These are phyloP conservation scores for Lasioglossum morio DNA, from an alignment of 2,888 invertebrate species.

Conservation along the genomic window DNA sequence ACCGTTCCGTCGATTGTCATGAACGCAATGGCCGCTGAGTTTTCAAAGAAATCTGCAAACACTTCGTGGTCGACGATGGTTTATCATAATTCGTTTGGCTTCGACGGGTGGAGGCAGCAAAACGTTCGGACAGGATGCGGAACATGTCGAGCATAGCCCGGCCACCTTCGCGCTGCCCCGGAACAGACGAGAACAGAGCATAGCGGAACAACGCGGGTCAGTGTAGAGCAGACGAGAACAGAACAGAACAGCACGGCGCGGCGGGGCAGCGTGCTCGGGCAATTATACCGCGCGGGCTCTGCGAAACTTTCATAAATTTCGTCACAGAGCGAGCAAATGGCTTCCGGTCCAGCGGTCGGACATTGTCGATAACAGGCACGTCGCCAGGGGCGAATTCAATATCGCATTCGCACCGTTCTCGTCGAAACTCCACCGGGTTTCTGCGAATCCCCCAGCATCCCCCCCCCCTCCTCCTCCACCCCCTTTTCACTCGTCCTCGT, in stretches of 20 bases:
- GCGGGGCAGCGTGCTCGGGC: slow-evolving; percentile 38
- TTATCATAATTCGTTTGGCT: background rate
- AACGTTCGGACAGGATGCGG: background rate
- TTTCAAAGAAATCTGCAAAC: too few relatives aligned
- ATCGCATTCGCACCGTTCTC: slow-evolving; percentile 79
- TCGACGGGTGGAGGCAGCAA: background rate
- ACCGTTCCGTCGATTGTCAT: too few relatives aligned
- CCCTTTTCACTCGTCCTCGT: background rate
- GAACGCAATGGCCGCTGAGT: too few relatives aligned
- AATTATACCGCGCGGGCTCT: slow-evolving; percentile 70
- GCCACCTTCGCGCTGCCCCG: slow-evolving; percentile 65
- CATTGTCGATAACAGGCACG: slow-evolving; percentile 82
- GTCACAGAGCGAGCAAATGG: slow-evolving; percentile 79
- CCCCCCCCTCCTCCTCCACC: background rate
- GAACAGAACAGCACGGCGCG: background rate
- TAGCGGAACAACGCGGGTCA: background rate
- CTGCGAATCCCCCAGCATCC: slow-evolving; percentile 34
- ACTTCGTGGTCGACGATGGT: too few relatives aligned
- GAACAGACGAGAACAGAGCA: slow-evolving; percentile 20
- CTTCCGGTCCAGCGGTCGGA: slow-evolving; percentile 83
- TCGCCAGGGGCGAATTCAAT: slow-evolving; percentile 80
- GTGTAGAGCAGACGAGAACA: background rate
- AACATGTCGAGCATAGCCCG: background rate
- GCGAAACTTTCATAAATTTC: slow-evolving; percentile 81
- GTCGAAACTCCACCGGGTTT: slow-evolving; percentile 49